Evolutionary conservation across 2,888 invertebrate genomes (phyloP).

Genomic region (Platycheirus rosarum): DNA sequence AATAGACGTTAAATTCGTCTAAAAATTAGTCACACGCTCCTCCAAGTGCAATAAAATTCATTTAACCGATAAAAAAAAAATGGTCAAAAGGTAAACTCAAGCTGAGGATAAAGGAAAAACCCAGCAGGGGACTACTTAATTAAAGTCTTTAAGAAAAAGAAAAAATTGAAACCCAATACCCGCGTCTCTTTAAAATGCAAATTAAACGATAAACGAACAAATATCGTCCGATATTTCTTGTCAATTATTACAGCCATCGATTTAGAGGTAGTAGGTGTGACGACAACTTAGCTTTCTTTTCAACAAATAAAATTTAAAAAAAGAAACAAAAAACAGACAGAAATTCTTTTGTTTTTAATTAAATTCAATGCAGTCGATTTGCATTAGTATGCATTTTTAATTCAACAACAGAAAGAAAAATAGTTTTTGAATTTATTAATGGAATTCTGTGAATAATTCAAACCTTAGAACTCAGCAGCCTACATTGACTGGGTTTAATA

Average conservation of each 20-base stretch:
- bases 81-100: neutral
- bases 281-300: conserved; percentile 20
- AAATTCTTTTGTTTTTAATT: neutral
- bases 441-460: conserved; percentile 55
- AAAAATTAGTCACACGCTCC: conserved; percentile 20
- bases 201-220: neutral
- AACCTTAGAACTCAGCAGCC: conserved; percentile 34
- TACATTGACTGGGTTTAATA: neutral
- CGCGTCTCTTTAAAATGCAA: conserved; percentile 2
- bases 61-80: neutral
- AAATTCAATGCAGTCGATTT: conserved; percentile 14
- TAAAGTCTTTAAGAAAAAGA: conserved; percentile 19
- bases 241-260: conserved; percentile 12
- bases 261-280: conserved; percentile 19
- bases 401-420: conserved; percentile 27
- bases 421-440: conserved; percentile 46
- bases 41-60: neutral
- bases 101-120: neutral
- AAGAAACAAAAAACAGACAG: neutral
- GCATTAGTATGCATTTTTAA: conserved; percentile 25
- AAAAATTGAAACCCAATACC: conserved; percentile 23
- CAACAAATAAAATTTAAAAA: neutral
- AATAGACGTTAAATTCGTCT: conserved; percentile 4
- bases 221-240: neutral
- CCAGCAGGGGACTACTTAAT: conserved; percentile 24